These are phyloP conservation scores for Pristionchus fissidentatus DNA, from an alignment of 2,888 invertebrate species.

Conservation along the genomic window DNA sequence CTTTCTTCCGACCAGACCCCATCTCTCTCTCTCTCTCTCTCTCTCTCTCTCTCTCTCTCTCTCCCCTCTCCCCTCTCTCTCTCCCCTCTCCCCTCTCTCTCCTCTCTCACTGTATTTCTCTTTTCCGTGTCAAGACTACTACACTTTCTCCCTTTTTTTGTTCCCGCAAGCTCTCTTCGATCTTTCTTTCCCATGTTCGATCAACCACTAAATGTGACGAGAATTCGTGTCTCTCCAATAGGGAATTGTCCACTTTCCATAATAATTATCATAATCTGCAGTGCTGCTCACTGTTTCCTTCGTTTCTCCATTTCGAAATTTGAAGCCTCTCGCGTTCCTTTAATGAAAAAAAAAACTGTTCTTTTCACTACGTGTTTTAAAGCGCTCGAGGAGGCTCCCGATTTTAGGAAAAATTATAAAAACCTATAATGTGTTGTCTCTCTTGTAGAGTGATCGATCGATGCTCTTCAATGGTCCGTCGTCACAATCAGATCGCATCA, in stretches of 20 bases:
- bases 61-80: not conserved
- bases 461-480: slow-evolving; percentile 21
- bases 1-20: not conserved
- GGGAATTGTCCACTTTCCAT: not conserved
- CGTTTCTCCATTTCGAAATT: not conserved
- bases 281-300: not conserved
- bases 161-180: not conserved
- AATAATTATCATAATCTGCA: not conserved
- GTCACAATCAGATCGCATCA: slow-evolving; percentile 22
- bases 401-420: too few species aligned
- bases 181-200: not conserved
- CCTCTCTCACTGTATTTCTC: not conserved
- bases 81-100: not conserved
- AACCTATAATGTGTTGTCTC: not conserved
- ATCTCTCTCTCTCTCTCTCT: not conserved
- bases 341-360: too few species aligned
- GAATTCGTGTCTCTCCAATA: not conserved
- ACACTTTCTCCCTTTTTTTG: slow-evolving; percentile 1
- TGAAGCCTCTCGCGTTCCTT: too few species aligned
- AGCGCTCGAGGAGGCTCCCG: too few species aligned
- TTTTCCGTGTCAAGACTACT: slow-evolving; percentile 13
- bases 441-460: slow-evolving; percentile 6
- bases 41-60: slow-evolving; percentile 5
- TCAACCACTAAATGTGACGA: slow-evolving; percentile 6
- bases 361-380: too few species aligned